These are phyloP conservation scores for Pristionchus exspectatus DNA, from an alignment of 2,888 invertebrate genomes.

Conservation along the genomic window DNA sequence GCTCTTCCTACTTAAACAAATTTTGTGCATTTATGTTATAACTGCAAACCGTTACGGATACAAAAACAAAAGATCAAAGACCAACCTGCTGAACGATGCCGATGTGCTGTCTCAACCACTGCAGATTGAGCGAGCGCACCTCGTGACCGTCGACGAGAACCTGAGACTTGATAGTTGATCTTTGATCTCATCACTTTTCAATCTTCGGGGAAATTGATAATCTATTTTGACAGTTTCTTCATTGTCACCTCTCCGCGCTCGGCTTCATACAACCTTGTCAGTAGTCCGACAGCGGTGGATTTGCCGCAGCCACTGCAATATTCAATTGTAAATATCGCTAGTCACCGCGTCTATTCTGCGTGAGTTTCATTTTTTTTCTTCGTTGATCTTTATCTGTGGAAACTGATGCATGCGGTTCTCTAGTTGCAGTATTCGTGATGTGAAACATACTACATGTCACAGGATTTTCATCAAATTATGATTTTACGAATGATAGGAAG, in stretches of 20 bases:
- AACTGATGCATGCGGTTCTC: not conserved
- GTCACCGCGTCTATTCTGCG: not conserved
- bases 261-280: slow-evolving; percentile 86
- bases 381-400: not conserved
- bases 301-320: slow-evolving; percentile 84
- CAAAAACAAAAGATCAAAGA: slow-evolving; percentile 3
- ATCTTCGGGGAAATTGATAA: too few relatives aligned
- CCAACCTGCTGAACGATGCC: slow-evolving; percentile 62
- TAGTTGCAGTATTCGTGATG: not conserved
- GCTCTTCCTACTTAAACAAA: too few relatives aligned
- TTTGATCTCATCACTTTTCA: not conserved
- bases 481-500: too few relatives aligned
- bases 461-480: too few relatives aligned
- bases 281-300: slow-evolving; percentile 87
- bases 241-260: slow-evolving; percentile 83
- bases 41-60: not conserved
- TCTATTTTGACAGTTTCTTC: too few relatives aligned
- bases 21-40: not conserved
- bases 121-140: slow-evolving; percentile 62
- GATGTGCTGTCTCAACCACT: slow-evolving; percentile 61
- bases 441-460: too few relatives aligned
- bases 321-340: not conserved
- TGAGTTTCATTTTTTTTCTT: not conserved
- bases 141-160: slow-evolving; percentile 64
- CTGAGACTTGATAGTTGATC: slow-evolving; percentile 29